phyloP scores from a whole-genome alignment of 2,113 vertebrate genomes.

The Atractosteus spatula region DNA sequence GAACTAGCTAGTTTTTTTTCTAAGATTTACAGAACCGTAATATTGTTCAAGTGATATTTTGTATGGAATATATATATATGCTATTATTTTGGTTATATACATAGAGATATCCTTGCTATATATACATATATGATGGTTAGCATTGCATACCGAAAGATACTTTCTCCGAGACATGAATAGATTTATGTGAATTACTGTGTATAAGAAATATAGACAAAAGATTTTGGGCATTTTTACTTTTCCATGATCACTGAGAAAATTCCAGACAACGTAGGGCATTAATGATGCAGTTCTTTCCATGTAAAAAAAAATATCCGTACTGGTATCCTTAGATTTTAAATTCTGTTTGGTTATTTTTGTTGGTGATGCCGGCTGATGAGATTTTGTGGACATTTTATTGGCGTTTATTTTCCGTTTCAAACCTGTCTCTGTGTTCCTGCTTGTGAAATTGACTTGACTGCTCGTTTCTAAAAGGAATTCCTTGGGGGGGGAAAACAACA shows the following conservation, averaged over 20 bases:
- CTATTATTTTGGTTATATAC: conserved; percentile 19
- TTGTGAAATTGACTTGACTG: conserved; percentile 47
- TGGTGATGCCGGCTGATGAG: conserved; percentile 44
- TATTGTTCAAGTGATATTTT: conserved; percentile 12
- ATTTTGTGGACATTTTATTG: conserved; percentile 52
- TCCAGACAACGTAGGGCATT: conserved; percentile 33
- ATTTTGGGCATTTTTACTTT: conserved; percentile 31
- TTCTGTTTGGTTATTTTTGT: conserved; percentile 39
- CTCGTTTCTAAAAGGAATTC: conserved; percentile 40
- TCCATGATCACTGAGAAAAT: conserved; percentile 34
- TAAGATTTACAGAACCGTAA: conserved; percentile 4
- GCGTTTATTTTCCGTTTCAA: conserved; percentile 11
- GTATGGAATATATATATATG: neutral
- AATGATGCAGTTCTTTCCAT: conserved; percentile 24
- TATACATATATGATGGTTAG: conserved; percentile 6
- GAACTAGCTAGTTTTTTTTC: conserved; percentile 13
- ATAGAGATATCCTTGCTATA: conserved; percentile 7
- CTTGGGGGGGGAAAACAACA: neutral
- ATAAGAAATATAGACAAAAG: conserved; percentile 43
- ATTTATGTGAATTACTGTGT: conserved; percentile 64
- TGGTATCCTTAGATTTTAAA: conserved; percentile 47
- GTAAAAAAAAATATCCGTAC: conserved; percentile 32
- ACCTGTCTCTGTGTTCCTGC: conserved; percentile 54
- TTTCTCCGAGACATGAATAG: conserved; percentile 54
- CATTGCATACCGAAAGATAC: conserved; percentile 51